A percentile compares a stretch with the other conserved stretches of the same genome.
phyloP scores from a whole-genome alignment of 2,797 vertebrate species.

The Enteromius argenteus region DNA sequence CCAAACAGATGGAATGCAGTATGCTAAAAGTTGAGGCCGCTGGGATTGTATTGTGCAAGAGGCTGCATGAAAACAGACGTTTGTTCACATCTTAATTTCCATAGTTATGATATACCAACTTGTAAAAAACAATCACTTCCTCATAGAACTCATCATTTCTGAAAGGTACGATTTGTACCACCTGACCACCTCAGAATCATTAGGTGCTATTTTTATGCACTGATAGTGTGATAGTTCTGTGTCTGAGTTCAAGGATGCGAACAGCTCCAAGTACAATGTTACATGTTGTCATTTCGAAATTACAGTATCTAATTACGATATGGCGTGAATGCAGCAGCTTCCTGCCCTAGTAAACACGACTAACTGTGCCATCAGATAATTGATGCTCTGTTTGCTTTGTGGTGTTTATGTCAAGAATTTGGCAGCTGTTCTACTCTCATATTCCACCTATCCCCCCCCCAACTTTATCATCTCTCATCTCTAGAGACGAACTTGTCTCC shows the following conservation, averaged over 20 bases:
- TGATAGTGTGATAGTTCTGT: background rate
- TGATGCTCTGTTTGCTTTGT: conserved; percentile 19
- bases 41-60: background rate
- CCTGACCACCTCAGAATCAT: background rate
- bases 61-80: background rate
- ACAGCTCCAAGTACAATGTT: background rate
- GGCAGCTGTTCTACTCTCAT: conserved; percentile 27
- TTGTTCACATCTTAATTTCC: background rate
- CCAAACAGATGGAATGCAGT: too few relatives aligned
- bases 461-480: background rate
- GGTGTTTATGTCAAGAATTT: conserved; percentile 33
- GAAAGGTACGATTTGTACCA: background rate
- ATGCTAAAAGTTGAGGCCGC: background rate
- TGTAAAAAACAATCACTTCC: background rate
- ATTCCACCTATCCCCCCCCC: background rate
- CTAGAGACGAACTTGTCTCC: conserved; percentile 4
- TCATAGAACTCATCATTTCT: background rate
- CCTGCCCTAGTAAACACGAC: background rate
- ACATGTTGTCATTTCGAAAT: background rate
- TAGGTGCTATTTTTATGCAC: background rate
- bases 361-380: conserved; percentile 33
- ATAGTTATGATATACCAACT: background rate
- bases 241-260: background rate
- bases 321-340: background rate
- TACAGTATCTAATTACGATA: background rate